phyloP scores from a whole-genome alignment of 2,888 invertebrate species.

The Geotrupes spiniger region DNA sequence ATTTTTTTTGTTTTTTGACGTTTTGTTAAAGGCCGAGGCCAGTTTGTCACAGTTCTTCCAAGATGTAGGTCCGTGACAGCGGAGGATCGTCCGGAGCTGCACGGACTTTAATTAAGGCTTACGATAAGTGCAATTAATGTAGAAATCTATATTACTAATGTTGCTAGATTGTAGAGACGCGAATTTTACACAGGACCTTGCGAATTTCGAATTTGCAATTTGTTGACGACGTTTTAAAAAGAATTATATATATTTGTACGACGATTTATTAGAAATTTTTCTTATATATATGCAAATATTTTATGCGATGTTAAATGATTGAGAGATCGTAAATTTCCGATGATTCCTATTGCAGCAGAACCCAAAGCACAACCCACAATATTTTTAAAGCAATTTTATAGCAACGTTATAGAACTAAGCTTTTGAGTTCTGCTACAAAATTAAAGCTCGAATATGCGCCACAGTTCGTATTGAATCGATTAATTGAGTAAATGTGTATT shows the following conservation, averaged over 20 bases:
- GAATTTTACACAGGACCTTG: conserved; percentile 18
- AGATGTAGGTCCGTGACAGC: conserved; percentile 26
- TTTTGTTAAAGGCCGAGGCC: conserved; percentile 49
- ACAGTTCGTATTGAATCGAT: no score
- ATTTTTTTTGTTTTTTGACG: conserved; percentile 40
- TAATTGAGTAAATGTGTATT: no score
- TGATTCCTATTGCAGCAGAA: no score
- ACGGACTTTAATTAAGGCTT: conserved; percentile 35
- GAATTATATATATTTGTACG: conserved; percentile 20
- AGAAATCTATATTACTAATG: conserved; percentile 47
- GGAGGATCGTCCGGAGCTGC: conserved; percentile 17
- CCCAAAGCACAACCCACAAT: no score
- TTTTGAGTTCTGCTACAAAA: no score
- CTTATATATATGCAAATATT: conserved; percentile 2
- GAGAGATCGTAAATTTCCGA: no score
- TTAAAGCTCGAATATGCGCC: no score
- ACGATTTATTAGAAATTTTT: conserved; percentile 18
- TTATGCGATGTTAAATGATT: no score
- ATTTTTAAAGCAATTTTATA: no score
- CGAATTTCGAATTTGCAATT: conserved; percentile 20
- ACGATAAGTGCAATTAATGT: conserved; percentile 50
- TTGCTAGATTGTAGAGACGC: conserved; percentile 33
- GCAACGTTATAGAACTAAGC: no score
- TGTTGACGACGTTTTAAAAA: conserved; percentile 17
- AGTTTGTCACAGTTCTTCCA: conserved; percentile 51